phyloP scores from a whole-genome alignment of 92 coral and sea anemone genomes.

The Porites evermanni region DNA sequence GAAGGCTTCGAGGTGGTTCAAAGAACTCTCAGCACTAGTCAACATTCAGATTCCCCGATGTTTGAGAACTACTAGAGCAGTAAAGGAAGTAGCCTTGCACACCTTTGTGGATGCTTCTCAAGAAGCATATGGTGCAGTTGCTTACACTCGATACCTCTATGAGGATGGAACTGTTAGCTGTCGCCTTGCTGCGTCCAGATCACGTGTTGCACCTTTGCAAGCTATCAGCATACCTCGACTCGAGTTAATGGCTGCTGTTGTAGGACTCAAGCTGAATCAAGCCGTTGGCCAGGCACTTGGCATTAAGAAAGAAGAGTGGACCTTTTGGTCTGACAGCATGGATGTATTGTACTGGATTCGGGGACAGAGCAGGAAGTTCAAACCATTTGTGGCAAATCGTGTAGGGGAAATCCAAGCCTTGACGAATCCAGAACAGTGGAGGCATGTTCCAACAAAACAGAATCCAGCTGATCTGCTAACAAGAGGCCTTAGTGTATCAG shows the following conservation, averaged over 20 bases:
- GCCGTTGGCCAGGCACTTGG: constrained; percentile 13
- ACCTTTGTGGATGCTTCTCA: constrained; percentile 52
- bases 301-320: neutral
- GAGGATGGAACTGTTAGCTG: constrained; percentile 46
- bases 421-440: neutral
- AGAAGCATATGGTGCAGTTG: constrained; percentile 64
- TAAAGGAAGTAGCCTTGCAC: neutral
- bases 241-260: constrained; percentile 61
- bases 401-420: neutral
- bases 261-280: constrained; percentile 42
- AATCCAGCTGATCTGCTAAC: neutral
- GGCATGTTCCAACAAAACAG: neutral
- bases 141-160: constrained; percentile 44
- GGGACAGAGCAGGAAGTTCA: neutral
- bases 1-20: constrained; percentile 39
- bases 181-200: constrained; percentile 39
- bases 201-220: constrained; percentile 58
- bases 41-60: constrained; percentile 18
- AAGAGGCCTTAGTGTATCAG: no score
- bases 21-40: constrained; percentile 30
- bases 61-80: neutral
- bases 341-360: neutral
- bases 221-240: constrained; percentile 62
- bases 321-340: neutral
- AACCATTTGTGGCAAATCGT: neutral